A percentile compares a stretch with the other conserved stretches of the same genome.
Evolutionary conservation across 2,888 invertebrate genomes (phyloP).

Genomic region (Hydrotaea cyrtoneurina): DNA sequence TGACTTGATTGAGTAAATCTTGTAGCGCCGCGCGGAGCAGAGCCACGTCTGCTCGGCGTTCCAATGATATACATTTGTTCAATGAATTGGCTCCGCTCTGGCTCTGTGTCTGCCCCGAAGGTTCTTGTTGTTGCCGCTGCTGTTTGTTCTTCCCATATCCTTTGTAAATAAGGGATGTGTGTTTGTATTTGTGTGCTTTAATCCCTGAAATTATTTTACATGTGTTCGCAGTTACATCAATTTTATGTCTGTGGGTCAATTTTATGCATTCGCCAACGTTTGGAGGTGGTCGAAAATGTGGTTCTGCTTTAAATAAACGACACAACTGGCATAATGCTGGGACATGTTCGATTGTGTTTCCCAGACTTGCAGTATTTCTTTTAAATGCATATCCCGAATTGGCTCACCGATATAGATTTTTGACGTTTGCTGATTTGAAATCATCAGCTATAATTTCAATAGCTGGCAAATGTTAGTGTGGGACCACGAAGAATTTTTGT

Average conservation of each 20-base stretch:
- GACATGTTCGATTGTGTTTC: no score
- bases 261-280: not conserved
- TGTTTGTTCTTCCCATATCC: slow-evolving; percentile 28
- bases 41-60: not conserved
- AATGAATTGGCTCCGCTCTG: slow-evolving; percentile 64
- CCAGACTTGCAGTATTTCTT: no score
- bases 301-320: not conserved
- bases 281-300: not conserved
- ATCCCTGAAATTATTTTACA: slow-evolving; percentile 41
- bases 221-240: slow-evolving; percentile 44
- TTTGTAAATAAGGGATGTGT: slow-evolving; percentile 25
- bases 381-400: no score
- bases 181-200: not conserved
- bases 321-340: not conserved
- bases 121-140: slow-evolving; percentile 32
- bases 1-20: slow-evolving; percentile 56
- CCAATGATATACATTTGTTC: slow-evolving; percentile 56
- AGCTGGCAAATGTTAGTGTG: no score
- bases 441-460: no score
- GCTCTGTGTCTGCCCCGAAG: slow-evolving; percentile 59
- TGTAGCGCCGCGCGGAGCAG: not conserved
- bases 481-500: no score
- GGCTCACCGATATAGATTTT: no score
- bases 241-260: slow-evolving; percentile 55
- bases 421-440: no score